phyloP scores from a whole-genome alignment of 2,888 invertebrate species.

The Dryocosmus kuriphilus region DNA sequence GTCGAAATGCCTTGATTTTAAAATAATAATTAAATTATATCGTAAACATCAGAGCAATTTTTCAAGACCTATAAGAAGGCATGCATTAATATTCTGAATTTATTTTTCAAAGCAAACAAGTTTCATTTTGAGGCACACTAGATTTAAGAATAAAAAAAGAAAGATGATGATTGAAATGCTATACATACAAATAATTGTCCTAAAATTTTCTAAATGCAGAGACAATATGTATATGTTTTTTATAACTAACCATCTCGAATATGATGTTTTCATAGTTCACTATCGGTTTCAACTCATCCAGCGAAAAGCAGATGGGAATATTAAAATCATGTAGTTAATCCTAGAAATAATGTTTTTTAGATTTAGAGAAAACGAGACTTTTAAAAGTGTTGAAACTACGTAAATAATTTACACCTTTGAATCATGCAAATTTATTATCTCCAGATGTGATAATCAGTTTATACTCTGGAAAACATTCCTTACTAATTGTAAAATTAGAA shows the following conservation, averaged over 20 bases:
- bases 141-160: neutral
- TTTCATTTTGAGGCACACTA: no score
- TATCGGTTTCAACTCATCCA: slow-evolving; percentile 38
- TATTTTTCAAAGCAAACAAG: no score
- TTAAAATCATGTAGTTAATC: slow-evolving; percentile 53
- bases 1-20: no score
- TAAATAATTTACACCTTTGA: neutral
- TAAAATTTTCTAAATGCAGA: slow-evolving; percentile 48
- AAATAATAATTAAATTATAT: no score
- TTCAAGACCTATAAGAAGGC: no score
- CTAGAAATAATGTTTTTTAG: slow-evolving; percentile 50
- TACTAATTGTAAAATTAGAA: neutral
- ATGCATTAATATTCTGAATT: no score
- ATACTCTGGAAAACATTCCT: neutral
- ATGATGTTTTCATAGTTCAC: slow-evolving; percentile 54
- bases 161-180: neutral
- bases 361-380: neutral
- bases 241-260: slow-evolving; percentile 55
- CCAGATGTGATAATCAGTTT: no score
- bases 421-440: neutral
- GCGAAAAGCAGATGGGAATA: slow-evolving; percentile 50
- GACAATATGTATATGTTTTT: slow-evolving; percentile 31
- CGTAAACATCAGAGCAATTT: no score
- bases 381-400: neutral
- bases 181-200: neutral